Evolutionary conservation across 2,888 invertebrate genomes (phyloP).

Genomic region (Leptogaster cylindrica): DNA sequence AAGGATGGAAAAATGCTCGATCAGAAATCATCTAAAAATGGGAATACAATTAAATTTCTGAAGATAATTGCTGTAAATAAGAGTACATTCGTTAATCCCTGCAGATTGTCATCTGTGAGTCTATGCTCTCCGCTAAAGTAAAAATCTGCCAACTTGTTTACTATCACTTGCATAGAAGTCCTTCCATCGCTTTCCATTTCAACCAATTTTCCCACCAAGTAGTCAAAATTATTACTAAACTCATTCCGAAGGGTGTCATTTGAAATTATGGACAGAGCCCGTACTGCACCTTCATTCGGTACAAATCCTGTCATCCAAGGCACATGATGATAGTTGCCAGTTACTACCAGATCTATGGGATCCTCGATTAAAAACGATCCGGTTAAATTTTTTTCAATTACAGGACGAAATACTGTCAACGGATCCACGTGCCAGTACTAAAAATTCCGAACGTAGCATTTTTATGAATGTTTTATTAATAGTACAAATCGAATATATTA

Average conservation of each 20-base stretch:
- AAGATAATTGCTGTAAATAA: background rate
- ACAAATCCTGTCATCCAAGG: slow-evolving; percentile 64
- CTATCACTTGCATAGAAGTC: slow-evolving; percentile 46
- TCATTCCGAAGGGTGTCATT: slow-evolving; percentile 52
- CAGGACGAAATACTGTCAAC: slow-evolving; percentile 62
- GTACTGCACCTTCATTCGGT: slow-evolving; percentile 64
- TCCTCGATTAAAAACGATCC: slow-evolving; percentile 62
- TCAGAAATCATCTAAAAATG: slow-evolving; percentile 62
- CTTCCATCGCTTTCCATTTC: slow-evolving; percentile 52
- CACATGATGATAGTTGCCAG: slow-evolving; percentile 60
- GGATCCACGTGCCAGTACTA: slow-evolving; percentile 64
- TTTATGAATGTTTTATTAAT: background rate
- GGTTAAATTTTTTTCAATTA: slow-evolving; percentile 58
- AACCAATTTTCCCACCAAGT: slow-evolving; percentile 54
- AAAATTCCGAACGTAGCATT: background rate
- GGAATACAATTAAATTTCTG: background rate
- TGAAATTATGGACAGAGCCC: slow-evolving; percentile 59
- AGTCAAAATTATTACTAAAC: slow-evolving; percentile 56
- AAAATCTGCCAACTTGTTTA: slow-evolving; percentile 50
- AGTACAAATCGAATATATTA: background rate
- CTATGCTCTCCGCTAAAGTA: slow-evolving; percentile 54
- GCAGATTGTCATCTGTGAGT: slow-evolving; percentile 52
- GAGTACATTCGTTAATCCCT: slow-evolving; percentile 54
- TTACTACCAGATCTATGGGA: slow-evolving; percentile 59
- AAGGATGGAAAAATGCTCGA: slow-evolving; percentile 62